Conservation (phyloP, 35 echinoderm and acorn worm species). For the Heliocidaris tuberculata region DNA sequence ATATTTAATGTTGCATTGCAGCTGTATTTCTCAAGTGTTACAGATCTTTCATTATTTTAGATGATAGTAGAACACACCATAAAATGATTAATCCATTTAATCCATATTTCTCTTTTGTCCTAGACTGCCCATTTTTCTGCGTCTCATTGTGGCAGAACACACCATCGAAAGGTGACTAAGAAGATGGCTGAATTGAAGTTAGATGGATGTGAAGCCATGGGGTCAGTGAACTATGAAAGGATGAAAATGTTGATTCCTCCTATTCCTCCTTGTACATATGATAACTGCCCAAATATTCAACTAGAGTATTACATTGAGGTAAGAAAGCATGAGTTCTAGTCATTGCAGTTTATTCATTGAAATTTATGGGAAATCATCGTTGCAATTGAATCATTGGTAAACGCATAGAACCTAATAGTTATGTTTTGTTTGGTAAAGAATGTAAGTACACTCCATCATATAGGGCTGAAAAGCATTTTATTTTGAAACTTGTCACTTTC, state of each 20-base stretch:
- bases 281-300: slow-evolving; percentile 53
- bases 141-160: neutral
- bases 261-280: slow-evolving; percentile 50
- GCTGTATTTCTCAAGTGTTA: neutral
- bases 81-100: no score
- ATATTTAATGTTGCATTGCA: neutral
- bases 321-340: neutral
- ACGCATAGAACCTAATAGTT: no score
- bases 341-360: neutral
- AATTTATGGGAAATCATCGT: no score
- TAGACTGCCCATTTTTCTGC: slow-evolving; percentile 24
- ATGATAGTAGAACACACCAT: no score
- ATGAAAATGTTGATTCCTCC: slow-evolving; percentile 49
- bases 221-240: slow-evolving; percentile 43
- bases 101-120: neutral
- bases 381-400: no score
- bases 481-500: no score
- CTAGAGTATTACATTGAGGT: slow-evolving; percentile 66
- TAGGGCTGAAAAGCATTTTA: no score
- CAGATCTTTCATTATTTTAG: no score
- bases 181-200: slow-evolving; percentile 41
- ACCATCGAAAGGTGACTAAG: neutral
- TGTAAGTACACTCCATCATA: no score
- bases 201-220: slow-evolving; percentile 51
- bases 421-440: no score